phyloP scores from a whole-genome alignment of 30 jellyfish, hydroid and myxozoan genomes.

The Hydractinia echinata region DNA sequence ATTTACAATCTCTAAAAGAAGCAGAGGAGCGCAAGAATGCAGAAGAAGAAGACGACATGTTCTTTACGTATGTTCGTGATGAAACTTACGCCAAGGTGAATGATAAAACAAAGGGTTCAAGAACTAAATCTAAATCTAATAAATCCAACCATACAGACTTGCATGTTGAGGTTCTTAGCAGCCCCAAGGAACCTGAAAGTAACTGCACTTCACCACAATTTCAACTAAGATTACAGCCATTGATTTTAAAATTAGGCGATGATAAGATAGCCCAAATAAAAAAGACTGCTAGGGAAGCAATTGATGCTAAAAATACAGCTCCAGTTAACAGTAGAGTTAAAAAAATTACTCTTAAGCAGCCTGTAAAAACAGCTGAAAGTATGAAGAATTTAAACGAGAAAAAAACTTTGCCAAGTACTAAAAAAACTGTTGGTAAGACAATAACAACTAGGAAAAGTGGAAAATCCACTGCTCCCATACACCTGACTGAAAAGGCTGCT shows the following conservation, averaged over 20 bases:
- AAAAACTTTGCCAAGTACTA: background rate
- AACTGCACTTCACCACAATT: conserved; percentile 6
- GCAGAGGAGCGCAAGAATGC: conserved; percentile 97
- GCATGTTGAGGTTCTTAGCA: conserved; percentile 19
- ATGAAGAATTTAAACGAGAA: background rate
- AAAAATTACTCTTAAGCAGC: background rate
- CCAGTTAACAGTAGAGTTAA: background rate
- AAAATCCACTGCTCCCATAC: too few species aligned
- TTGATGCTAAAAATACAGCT: conserved; percentile 19
- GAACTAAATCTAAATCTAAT: background rate
- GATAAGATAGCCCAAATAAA: conserved; percentile 32
- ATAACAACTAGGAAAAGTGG: background rate
- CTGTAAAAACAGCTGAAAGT: background rate
- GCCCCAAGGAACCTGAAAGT: conserved; percentile 8
- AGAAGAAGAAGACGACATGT: conserved; percentile 94
- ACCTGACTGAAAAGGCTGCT: background rate
- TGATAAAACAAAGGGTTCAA: conserved; percentile 10
- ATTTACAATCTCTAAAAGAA: conserved; percentile 85
- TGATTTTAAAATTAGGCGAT: conserved; percentile 31
- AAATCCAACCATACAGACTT: background rate
- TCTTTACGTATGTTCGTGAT: conserved; percentile 84
- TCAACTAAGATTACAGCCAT: conserved; percentile 23
- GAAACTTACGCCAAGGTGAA: conserved; percentile 84
- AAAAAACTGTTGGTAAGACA: background rate
- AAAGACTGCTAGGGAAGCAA: conserved; percentile 35